Evolutionary conservation across 2,113 vertebrate species (phyloP).

Genomic region (Phoenicopterus ruber): DNA sequence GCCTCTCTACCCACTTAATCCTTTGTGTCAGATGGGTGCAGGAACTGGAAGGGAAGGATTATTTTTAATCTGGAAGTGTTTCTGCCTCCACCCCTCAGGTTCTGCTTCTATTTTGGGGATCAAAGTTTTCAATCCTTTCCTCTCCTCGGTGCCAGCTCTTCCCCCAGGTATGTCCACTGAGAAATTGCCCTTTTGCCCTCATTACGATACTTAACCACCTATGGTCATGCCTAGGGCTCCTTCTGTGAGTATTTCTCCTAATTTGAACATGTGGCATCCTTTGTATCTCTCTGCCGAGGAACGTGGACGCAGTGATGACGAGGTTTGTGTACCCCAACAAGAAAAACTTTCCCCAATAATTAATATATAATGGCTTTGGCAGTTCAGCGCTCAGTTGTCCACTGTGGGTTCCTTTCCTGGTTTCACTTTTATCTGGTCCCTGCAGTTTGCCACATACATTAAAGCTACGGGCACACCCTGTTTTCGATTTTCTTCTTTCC

Average conservation of each 20-base stretch:
- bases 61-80: background rate
- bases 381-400: background rate
- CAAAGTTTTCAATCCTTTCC: background rate
- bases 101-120: background rate
- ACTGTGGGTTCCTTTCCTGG: background rate
- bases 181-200: background rate
- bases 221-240: background rate
- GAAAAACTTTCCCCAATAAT: background rate
- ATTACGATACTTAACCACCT: background rate
- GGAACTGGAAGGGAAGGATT: background rate
- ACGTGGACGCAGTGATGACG: background rate
- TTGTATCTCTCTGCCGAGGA: background rate
- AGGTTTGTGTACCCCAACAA: background rate
- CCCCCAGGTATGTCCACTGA: background rate
- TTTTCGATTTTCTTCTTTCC: background rate
- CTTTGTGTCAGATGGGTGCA: background rate
- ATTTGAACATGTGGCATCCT: background rate
- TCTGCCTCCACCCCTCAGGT: background rate
- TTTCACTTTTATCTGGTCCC: slow-evolving; percentile 34
- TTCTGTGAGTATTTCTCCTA: background rate
- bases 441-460: background rate
- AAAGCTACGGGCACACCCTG: background rate
- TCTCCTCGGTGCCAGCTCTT: background rate
- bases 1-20: background rate
- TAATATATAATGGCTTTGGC: background rate